These are phyloP conservation scores for Corythornis leucogaster DNA, from an alignment of 2,797 vertebrate genomes.

Conservation along the genomic window DNA sequence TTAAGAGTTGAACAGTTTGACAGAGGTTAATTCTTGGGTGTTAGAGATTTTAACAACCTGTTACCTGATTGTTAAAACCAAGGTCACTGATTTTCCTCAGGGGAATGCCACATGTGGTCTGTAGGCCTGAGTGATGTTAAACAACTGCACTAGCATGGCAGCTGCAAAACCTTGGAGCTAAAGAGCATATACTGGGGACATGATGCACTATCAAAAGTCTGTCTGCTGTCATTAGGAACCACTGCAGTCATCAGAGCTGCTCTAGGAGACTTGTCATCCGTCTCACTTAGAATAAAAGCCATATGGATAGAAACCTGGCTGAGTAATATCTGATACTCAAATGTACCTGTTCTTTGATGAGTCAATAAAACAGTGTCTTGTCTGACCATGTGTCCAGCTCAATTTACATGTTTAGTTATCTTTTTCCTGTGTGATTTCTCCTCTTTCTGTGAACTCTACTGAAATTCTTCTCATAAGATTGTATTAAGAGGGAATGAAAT, in stretches of 20 bases:
- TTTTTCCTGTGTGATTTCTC: not conserved
- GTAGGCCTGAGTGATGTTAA: not conserved
- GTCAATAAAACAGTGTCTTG: not conserved
- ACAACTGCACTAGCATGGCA: rapidly evolving
- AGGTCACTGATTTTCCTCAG: not conserved
- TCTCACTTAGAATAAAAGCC: not conserved
- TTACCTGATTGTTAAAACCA: not conserved
- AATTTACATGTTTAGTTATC: not conserved
- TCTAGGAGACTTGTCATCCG: not conserved
- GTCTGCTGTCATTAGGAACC: not conserved
- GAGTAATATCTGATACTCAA: not conserved
- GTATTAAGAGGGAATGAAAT: not conserved
- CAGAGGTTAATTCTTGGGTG: not conserved
- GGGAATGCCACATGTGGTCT: not conserved
- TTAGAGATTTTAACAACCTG: not conserved
- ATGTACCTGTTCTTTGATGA: not conserved
- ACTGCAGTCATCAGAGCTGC: not conserved
- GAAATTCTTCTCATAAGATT: not conserved
- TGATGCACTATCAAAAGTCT: not conserved
- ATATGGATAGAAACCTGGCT: not conserved
- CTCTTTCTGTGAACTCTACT: not conserved
- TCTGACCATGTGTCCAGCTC: not conserved
- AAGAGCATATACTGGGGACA: not conserved
- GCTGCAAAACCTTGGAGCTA: not conserved
- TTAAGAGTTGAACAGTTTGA: not conserved